Percentiles rank a stretch among this genome's conserved stretches.
These are phyloP conservation scores for Tapera naevia DNA, from an alignment of 2,797 vertebrate genomes.

Conservation along the genomic window DNA sequence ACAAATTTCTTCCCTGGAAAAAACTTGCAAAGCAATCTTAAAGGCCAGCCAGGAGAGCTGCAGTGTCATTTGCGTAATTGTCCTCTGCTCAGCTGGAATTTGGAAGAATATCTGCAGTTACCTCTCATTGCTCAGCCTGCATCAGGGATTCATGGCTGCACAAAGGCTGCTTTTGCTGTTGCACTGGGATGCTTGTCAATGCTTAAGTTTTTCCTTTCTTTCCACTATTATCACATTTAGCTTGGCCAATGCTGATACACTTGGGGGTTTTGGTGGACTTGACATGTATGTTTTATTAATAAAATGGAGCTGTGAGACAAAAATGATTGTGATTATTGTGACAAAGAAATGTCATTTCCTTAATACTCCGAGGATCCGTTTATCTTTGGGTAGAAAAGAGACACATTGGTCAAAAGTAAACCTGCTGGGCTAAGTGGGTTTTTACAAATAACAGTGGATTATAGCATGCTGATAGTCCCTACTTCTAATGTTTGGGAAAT, in stretches of 20 bases:
- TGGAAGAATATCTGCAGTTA: slow-evolving; percentile 19
- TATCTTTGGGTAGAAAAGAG: neutral
- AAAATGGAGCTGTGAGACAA: neutral
- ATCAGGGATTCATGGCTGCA: neutral
- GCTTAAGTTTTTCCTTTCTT: neutral
- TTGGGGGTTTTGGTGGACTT: neutral
- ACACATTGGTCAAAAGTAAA: neutral
- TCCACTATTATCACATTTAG: neutral
- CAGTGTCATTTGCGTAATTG: neutral
- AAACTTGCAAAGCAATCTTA: neutral
- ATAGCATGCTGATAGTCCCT: neutral
- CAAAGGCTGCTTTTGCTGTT: neutral
- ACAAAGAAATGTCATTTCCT: neutral
- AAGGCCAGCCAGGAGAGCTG: neutral
- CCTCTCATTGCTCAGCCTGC: neutral
- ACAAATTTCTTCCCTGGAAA: neutral
- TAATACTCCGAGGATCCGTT: neutral
- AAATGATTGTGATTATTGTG: neutral
- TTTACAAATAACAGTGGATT: neutral
- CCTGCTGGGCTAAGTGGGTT: neutral
- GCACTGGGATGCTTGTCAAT: neutral
- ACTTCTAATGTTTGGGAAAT: neutral
- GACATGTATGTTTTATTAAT: neutral
- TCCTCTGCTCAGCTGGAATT: slow-evolving; percentile 13
- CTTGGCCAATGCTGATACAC: neutral